Evolutionary conservation across 2,113 vertebrate genomes (phyloP).

Genomic region (Bothrops jararaca): DNA sequence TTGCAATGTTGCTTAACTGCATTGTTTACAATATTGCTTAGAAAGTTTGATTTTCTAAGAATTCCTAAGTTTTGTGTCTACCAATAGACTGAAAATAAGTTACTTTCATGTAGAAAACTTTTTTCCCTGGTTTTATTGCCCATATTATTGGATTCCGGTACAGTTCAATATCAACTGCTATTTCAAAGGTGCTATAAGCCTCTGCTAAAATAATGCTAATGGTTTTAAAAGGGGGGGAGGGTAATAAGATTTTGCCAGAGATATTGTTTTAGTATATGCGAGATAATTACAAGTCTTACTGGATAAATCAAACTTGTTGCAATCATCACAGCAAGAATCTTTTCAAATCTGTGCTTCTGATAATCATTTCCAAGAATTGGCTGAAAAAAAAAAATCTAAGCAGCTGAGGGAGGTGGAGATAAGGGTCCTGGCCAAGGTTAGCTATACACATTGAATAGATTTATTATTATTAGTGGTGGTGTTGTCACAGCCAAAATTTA

Average conservation of each 20-base stretch:
- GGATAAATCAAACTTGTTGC: not conserved
- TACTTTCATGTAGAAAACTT: not conserved
- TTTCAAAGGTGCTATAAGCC: not conserved
- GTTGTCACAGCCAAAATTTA: not conserved
- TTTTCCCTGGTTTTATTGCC: not conserved
- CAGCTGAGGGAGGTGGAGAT: not conserved
- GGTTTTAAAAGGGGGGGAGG: rapidly evolving
- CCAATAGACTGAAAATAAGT: not conserved
- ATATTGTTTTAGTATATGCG: not conserved
- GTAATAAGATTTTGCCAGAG: not conserved
- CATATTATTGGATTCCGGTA: not conserved
- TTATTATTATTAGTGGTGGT: not conserved
- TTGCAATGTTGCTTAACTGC: not conserved
- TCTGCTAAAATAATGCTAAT: not conserved
- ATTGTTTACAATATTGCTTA: not conserved
- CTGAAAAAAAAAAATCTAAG: not conserved
- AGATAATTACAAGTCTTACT: not conserved
- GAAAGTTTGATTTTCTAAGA: not conserved
- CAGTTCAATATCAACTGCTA: not conserved
- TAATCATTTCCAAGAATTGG: not conserved
- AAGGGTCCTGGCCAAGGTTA: not conserved
- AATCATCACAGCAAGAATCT: not conserved
- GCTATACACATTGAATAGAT: not conserved
- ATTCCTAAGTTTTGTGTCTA: not conserved
- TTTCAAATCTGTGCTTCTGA: not conserved